Percentiles rank a stretch among this genome's conserved stretches.
Conservation (phyloP, 1,140 invertebrate species). For the Octopus bimaculoides region DNA sequence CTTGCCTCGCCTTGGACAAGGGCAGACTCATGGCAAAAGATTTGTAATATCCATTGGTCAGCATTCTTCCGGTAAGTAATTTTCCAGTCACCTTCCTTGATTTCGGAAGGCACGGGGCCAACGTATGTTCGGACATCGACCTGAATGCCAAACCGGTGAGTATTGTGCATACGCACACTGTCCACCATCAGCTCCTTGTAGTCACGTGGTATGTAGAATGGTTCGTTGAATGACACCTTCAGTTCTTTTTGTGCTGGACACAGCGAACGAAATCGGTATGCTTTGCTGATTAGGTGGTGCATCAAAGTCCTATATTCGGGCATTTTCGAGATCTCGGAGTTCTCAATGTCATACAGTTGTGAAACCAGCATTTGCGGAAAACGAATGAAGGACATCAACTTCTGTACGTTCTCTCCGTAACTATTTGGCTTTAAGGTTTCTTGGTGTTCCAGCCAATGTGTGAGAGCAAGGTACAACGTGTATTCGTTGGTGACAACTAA, state of each 20-base stretch:
- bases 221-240: conserved; percentile 37
- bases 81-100: conserved; percentile 54
- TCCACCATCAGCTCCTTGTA: conserved; percentile 53
- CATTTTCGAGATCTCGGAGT: conserved; percentile 31
- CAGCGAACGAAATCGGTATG: conserved; percentile 53
- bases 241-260: conserved; percentile 47
- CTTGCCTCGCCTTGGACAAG: conserved; percentile 48
- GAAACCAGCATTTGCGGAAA: conserved; percentile 55
- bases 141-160: conserved; percentile 54
- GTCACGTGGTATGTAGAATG: conserved; percentile 52
- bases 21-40: conserved; percentile 53
- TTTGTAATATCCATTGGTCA: conserved; percentile 47
- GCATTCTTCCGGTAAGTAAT: conserved; percentile 53
- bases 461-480: conserved; percentile 39
- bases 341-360: conserved; percentile 48
- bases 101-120: conserved; percentile 48
- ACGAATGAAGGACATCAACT: conserved; percentile 52
- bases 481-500: conserved; percentile 51
- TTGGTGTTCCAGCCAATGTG: conserved; percentile 43
- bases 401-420: conserved; percentile 34
- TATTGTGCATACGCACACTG: conserved; percentile 54
- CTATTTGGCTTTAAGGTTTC: conserved; percentile 17
- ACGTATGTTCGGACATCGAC: conserved; percentile 53
- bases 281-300: conserved; percentile 44
- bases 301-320: conserved; percentile 37